phyloP scores from a whole-genome alignment of 1,140 invertebrate species.

The Epicauta chinensis region DNA sequence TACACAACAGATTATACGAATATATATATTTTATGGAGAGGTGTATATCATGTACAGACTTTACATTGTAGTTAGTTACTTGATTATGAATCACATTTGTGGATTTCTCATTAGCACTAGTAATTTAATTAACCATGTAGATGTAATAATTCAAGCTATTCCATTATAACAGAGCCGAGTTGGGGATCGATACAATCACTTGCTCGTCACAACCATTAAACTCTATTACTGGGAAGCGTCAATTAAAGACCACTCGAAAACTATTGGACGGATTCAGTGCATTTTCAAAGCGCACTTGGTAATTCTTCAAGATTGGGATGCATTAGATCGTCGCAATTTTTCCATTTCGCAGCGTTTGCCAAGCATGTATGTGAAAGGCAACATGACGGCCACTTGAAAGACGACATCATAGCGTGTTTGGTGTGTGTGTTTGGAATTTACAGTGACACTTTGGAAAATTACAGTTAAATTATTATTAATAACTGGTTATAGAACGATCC shows the following conservation, averaged over 20 bases:
- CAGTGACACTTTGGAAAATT: constrained; percentile 11
- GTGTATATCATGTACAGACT: neutral
- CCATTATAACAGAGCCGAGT: constrained; percentile 3
- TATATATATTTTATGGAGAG: too few species aligned
- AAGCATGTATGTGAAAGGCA: constrained; percentile 2
- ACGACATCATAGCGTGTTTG: neutral
- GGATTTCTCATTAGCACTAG: constrained; percentile 8
- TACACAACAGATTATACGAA: too few species aligned
- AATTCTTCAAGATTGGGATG: neutral
- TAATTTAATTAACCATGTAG: constrained; percentile 17
- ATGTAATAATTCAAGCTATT: constrained; percentile 9
- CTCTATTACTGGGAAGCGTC: constrained; percentile 3
- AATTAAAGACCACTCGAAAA: constrained; percentile 3
- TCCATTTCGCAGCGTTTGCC: too few species aligned
- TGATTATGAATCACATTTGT: neutral
- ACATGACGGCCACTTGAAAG: neutral
- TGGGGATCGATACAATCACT: constrained; percentile 9
- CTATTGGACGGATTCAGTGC: neutral
- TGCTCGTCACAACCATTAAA: constrained; percentile 12
- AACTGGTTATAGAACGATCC: constrained; percentile 13
- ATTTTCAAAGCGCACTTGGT: neutral
- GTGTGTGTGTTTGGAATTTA: constrained; percentile 7
- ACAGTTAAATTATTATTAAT: constrained; percentile 14
- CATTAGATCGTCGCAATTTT: neutral
- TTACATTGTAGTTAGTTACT: neutral